phyloP scores from a whole-genome alignment of 2,888 invertebrate genomes.

The Lucinisca nassula region DNA sequence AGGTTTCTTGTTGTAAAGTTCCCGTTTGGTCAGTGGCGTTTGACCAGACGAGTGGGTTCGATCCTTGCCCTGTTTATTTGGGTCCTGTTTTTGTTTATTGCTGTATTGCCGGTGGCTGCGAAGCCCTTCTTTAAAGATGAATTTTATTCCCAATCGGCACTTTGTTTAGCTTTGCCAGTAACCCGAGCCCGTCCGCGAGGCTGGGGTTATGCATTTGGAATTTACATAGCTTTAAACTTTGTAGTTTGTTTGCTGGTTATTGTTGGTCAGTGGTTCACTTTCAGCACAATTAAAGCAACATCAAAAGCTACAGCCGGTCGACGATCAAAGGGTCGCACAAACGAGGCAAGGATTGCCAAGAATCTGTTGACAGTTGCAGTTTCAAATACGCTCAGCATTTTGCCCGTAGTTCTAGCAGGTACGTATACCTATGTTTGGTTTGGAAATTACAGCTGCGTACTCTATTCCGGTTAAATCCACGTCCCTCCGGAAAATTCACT shows the following conservation, averaged over 20 bases:
- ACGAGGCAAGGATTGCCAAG: no score
- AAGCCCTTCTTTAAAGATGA: slow-evolving; percentile 80
- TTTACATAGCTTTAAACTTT: slow-evolving; percentile 85
- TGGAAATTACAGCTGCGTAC: no score
- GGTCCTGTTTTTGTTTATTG: slow-evolving; percentile 77
- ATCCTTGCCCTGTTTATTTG: slow-evolving; percentile 75
- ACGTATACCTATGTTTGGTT: no score
- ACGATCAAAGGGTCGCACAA: no score
- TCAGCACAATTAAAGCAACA: slow-evolving; percentile 67
- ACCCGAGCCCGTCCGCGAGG: slow-evolving; percentile 84
- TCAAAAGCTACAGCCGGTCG: slow-evolving; percentile 66
- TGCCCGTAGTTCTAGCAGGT: no score
- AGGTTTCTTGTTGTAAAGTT: slow-evolving; percentile 90
- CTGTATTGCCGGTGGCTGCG: slow-evolving; percentile 83
- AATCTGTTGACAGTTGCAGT: no score
- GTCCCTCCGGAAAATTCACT: no score
- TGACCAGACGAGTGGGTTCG: slow-evolving; percentile 75
- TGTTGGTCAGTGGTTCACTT: slow-evolving; percentile 84
- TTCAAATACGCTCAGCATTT: no score
- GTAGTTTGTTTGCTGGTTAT: slow-evolving; percentile 82
- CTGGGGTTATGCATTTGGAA: slow-evolving; percentile 85
- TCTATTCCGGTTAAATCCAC: no score
- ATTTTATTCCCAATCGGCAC: slow-evolving; percentile 84
- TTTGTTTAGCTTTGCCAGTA: slow-evolving; percentile 86
- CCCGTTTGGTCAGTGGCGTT: slow-evolving; percentile 88